Evolutionary conservation across 2,797 vertebrate species (phyloP).

Genomic region (Darevskia nairensis): DNA sequence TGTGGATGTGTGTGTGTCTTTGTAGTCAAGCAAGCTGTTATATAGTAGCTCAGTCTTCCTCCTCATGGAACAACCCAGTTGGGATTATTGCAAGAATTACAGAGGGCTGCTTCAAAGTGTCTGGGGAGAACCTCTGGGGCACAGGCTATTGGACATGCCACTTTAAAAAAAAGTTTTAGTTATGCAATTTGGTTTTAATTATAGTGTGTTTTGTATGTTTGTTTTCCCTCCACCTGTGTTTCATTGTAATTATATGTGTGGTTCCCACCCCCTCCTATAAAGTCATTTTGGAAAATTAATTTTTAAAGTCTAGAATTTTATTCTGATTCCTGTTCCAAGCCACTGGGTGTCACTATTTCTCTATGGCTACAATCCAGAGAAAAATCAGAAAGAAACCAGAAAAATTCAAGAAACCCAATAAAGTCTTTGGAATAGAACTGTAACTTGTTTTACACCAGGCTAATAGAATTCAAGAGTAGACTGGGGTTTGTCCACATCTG

Average conservation of each 20-base stretch:
- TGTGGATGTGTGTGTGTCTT: no score
- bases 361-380: conserved; percentile 7
- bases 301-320: not conserved
- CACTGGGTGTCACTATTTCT: conserved; percentile 63
- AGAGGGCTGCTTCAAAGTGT: not conserved
- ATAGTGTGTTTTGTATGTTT: not conserved
- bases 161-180: not conserved
- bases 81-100: no score
- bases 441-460: not conserved
- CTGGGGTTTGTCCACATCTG: no score
- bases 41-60: no score
- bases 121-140: not conserved
- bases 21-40: no score
- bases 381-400: not conserved
- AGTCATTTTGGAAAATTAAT: not conserved
- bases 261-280: not conserved
- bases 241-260: no score
- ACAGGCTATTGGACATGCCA: not conserved
- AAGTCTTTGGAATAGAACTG: not conserved
- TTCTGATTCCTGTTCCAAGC: not conserved
- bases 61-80: no score
- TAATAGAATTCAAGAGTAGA: not conserved
- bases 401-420: not conserved
- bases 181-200: not conserved
- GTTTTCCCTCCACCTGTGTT: not conserved